Conservation (phyloP, 1,140 invertebrate genomes). For the Parasteatoda tepidariorum region DNA sequence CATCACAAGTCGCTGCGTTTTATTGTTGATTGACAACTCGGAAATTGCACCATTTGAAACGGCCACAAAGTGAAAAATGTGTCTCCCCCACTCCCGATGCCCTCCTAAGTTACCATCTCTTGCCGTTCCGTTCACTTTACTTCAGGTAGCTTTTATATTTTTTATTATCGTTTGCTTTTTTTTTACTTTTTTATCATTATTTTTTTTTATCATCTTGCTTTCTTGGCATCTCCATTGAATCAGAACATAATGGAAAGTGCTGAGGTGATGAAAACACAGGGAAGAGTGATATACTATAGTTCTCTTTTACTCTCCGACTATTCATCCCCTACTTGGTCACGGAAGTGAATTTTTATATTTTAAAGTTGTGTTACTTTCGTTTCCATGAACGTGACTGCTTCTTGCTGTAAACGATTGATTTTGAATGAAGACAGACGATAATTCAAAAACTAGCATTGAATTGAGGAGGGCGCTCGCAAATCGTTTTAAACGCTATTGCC, state of each 20-base stretch:
- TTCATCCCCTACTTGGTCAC: not conserved
- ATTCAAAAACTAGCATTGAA: too few relatives aligned
- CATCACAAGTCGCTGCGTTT: slow-evolving; percentile 3
- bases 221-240: slow-evolving; percentile 37
- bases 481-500: too few relatives aligned
- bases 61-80: slow-evolving; percentile 11
- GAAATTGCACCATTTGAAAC: slow-evolving; percentile 22
- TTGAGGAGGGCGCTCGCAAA: too few relatives aligned
- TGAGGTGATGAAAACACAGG: not conserved
- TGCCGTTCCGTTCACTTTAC: not conserved
- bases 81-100: not conserved
- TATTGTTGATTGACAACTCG: slow-evolving; percentile 28
- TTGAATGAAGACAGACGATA: too few relatives aligned
- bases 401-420: too few relatives aligned
- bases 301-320: too few relatives aligned
- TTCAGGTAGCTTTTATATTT: not conserved
- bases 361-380: too few relatives aligned
- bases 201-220: slow-evolving; percentile 1
- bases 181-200: not conserved
- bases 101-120: not conserved
- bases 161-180: not conserved
- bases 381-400: too few relatives aligned
- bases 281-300: not conserved
- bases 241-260: slow-evolving; percentile 35
- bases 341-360: not conserved